Conservation (phyloP, 2,888 invertebrate genomes). For the Thereva unica region DNA sequence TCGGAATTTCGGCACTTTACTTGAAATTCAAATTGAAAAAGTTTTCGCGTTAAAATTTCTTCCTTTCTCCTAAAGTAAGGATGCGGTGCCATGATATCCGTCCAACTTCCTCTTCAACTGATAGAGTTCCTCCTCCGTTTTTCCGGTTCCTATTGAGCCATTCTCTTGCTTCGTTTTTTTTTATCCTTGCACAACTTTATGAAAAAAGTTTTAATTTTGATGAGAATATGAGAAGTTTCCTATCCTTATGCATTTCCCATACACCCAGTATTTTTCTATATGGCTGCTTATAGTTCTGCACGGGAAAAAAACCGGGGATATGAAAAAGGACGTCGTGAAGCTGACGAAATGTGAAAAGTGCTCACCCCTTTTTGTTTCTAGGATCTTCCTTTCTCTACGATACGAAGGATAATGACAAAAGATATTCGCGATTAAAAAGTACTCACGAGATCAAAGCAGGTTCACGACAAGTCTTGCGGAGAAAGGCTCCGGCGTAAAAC, state of each 20-base stretch:
- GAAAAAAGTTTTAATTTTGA: conserved; percentile 25
- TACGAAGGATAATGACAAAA: conserved; percentile 1
- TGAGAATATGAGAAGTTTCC: conserved; percentile 16
- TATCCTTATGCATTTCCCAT: background rate
- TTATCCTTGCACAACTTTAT: conserved; percentile 1
- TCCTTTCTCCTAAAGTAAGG: conserved; percentile 5
- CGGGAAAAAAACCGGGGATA: background rate
- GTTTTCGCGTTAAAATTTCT: conserved; percentile 20
- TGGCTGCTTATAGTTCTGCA: conserved; percentile 14
- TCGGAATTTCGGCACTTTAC: conserved; percentile 8
- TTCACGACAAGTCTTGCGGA: conserved; percentile 1
- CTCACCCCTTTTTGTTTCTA: background rate
- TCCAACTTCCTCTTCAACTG: conserved; percentile 2
- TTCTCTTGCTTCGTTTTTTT: background rate
- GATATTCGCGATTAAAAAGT: conserved; percentile 19
- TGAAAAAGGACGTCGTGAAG: background rate
- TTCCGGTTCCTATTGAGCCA: conserved; percentile 15
- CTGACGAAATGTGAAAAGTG: background rate
- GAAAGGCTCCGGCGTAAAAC: conserved; percentile 3
- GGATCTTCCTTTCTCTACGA: background rate
- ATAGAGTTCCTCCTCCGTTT: background rate
- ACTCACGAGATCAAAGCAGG: conserved; percentile 10
- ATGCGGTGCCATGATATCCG: background rate
- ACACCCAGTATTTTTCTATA: background rate
- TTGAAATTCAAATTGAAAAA: conserved; percentile 21